Percentiles rank a stretch among this genome's conserved stretches.
phyloP scores from a whole-genome alignment of 2,797 vertebrate genomes.

The Macropus fuliginosus region DNA sequence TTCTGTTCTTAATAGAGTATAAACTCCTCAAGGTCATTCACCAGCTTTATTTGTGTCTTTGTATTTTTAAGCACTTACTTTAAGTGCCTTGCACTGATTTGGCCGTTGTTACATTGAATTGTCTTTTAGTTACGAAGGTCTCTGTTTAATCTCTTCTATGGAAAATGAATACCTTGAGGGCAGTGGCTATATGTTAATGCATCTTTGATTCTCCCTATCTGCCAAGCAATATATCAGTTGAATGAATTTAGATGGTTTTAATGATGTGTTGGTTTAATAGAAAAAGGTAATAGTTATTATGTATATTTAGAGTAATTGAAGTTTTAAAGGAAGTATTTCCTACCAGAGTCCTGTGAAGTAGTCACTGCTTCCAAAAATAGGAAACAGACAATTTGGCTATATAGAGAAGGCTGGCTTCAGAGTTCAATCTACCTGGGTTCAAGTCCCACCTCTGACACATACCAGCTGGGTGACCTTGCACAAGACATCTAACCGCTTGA shows the following conservation, averaged over 20 bases:
- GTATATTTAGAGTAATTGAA: conserved; percentile 10
- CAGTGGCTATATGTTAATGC: not conserved
- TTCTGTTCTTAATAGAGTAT: not conserved
- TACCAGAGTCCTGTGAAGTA: conserved; percentile 53
- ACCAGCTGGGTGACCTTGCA: not conserved
- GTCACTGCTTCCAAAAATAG: conserved; percentile 37
- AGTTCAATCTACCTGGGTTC: not conserved
- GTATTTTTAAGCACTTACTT: not conserved
- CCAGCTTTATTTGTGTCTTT: not conserved
- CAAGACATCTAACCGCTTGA: not conserved
- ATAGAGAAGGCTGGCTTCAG: not conserved
- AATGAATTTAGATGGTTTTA: not conserved
- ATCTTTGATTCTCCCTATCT: not conserved
- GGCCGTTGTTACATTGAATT: not conserved
- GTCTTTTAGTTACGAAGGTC: not conserved
- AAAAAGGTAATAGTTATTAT: conserved; percentile 45
- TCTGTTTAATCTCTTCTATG: not conserved
- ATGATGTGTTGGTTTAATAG: conserved; percentile 6
- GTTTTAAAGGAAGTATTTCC: conserved; percentile 54
- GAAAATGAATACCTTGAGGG: not conserved
- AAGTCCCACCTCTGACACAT: not conserved
- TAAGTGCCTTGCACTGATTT: not conserved
- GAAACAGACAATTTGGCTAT: not conserved
- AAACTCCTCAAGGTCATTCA: not conserved
- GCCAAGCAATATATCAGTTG: not conserved